These are phyloP conservation scores for Diorhabda elongata DNA, from an alignment of 1,140 invertebrate species.

Conservation along the genomic window DNA sequence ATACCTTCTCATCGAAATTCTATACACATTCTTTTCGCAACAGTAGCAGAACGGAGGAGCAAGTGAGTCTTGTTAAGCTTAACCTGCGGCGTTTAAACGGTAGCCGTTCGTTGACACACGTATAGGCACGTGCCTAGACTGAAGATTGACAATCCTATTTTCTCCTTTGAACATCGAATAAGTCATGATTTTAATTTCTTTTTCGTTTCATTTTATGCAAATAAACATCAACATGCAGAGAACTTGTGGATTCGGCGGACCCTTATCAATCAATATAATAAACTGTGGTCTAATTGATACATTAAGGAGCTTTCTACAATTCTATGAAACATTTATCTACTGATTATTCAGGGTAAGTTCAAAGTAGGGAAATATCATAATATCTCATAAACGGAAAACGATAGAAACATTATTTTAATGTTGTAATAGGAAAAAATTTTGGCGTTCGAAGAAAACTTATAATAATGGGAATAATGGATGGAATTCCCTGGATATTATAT, in stretches of 20 bases:
- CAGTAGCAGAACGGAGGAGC: conserved; percentile 16
- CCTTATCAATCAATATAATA: too few species aligned
- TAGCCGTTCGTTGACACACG: conserved; percentile 6
- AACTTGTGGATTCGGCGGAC: not conserved
- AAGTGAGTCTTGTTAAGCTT: conserved; percentile 18
- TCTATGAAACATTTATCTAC: too few species aligned
- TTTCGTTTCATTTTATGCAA: conserved; percentile 1
- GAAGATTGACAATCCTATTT: conserved; percentile 5
- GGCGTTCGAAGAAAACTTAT: too few species aligned
- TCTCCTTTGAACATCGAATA: not conserved
- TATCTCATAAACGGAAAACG: too few species aligned
- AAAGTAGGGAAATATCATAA: too few species aligned
- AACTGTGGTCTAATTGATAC: too few species aligned
- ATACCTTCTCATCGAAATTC: not conserved
- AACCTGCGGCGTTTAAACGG: conserved; percentile 7
- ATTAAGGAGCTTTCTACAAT: too few species aligned
- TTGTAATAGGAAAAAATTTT: too few species aligned
- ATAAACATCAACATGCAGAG: not conserved
- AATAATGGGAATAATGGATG: too few species aligned
- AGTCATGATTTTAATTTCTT: conserved; percentile 4
- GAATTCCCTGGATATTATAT: too few species aligned
- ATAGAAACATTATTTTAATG: too few species aligned
- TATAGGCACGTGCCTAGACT: conserved; percentile 14
- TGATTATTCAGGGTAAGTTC: too few species aligned
- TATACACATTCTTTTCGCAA: conserved; percentile 21